Evolutionary conservation across 1,140 invertebrate genomes (phyloP).

Genomic region (Hirudo medicinalis): DNA sequence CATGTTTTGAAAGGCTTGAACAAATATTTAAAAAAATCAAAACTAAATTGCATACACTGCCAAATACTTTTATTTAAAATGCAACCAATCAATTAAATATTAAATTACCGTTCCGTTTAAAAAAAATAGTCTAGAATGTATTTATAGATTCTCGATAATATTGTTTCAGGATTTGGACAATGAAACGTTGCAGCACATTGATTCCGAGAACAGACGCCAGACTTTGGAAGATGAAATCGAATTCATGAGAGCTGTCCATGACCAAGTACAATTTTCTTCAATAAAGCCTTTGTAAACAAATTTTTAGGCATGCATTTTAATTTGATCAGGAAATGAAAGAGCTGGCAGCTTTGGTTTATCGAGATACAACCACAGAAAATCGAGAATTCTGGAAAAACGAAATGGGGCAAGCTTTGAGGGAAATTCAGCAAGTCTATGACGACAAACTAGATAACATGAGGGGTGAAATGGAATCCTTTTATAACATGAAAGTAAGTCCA

Average conservation of each 20-base stretch:
- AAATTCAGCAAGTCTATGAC: conserved; percentile 23
- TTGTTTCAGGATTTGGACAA: conserved; percentile 35
- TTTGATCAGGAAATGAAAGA: conserved; percentile 44
- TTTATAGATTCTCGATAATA: conserved; percentile 10
- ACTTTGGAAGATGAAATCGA: conserved; percentile 35
- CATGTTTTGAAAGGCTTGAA: too few relatives aligned
- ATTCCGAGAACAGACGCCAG: conserved; percentile 42
- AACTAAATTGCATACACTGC: too few relatives aligned
- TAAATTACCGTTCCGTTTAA: too few relatives aligned
- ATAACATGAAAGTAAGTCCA: conserved; percentile 23
- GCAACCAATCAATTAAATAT: too few relatives aligned
- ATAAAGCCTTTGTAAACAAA: not conserved
- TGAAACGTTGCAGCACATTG: conserved; percentile 37
- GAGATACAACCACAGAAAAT: conserved; percentile 25
- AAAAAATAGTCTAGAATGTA: conserved; percentile 9
- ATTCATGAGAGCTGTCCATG: conserved; percentile 9
- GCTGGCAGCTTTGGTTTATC: conserved; percentile 42
- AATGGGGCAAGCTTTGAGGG: conserved; percentile 15
- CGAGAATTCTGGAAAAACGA: conserved; percentile 24
- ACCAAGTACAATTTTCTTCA: not conserved
- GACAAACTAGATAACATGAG: conserved; percentile 28
- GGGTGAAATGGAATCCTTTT: conserved; percentile 28
- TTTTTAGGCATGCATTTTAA: not conserved
- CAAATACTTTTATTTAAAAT: too few relatives aligned
- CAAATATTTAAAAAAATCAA: too few relatives aligned